Base-by-base conservation (phyloP, 1,140 invertebrate species). In the Ptiloglossa arizonensis region DNA sequence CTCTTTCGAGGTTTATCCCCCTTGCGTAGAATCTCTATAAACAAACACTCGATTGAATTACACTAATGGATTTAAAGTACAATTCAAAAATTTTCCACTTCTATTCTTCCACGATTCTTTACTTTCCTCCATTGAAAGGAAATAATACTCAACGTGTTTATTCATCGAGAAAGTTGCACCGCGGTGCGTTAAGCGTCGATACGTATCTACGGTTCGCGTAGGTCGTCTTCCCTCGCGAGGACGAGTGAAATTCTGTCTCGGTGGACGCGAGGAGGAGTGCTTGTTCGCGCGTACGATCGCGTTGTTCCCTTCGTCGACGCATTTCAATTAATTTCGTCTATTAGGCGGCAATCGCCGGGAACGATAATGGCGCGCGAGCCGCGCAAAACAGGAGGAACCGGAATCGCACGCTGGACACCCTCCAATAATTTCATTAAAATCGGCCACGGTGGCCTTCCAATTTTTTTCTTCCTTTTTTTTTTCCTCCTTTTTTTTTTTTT, bases 381-480 rank as follows among this genome's bases (percentile, higher is more conserved):
- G 64, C 32, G 9, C 52, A 62, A 72, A n/a, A 41, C 32, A 52
- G 9, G n/a, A 29, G 54, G 22, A 74, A 68, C 67, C 56, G 77
- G 57, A 59, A 62, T 75, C 69, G 60, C n/a, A n/a, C n/a, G n/a
- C n/a, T n/a, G n/a, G n/a, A n/a, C n/a, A 64, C 66, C 66, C 50
- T 38, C 66, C 66, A 77, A 82, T 83, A 83, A 83, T 74, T 83
- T 67, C 60, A 83, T 83, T 83, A 83, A 38, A 72, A 41, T 62
- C 57, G 72, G 60, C 70, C 52, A 29, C 35, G 35, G 19, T n/a
- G 32, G n/a, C 17, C 1, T 1, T 35, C 0, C 3, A 5, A 60
- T 38, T 57, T 72, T 44, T 56, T 44, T 27, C 44, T 50, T 32
- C 17, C 22, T n/a, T 32, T 19, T 74, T 74, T 60, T 38, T 44